Base-by-base conservation (phyloP, 2,113 vertebrate species). In the Lophius piscatorius region DNA sequence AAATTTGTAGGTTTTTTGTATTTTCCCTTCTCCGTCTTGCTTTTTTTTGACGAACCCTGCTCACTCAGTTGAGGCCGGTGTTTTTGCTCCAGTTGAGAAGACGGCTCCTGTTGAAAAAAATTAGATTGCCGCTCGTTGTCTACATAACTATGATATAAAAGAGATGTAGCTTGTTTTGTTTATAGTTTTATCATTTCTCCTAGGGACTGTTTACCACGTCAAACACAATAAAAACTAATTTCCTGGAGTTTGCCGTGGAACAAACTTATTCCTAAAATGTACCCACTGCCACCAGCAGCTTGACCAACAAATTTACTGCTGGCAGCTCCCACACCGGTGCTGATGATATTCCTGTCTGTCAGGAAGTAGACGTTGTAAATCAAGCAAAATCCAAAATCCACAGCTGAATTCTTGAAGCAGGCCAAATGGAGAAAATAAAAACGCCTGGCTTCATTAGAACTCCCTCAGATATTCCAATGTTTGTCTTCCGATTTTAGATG, bases 401-500 rank as follows among this genome's bases (percentile, higher is more conserved):
- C 33, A 49, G 39, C 52, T 50, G 17, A 20, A 14, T 38, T 8
- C 11, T 41, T 42, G 33, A 21, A 57, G n/a, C 34, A 22, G n/a
- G 34, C 20, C 38, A 38, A 16, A 13, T 46, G 16, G 10, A 20
- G 66, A 38, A 47, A 50, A 31, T 42, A 29, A 70, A 63, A n/a
- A 9, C 0, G 13, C 63, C 47, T 66, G 23, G 63, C 40, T 52
- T 17, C 31, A 44, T 36, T 20, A 7, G 29, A 29, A 49, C 68
- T 75, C 41, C 18, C 17, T 1, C 6, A 41, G 34, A 34, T 56
- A 31, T 45, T 51, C 67, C 48, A 59, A 33, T 44, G 73, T 76
- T 76, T 70, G 51, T 34, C 46, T 73, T 1, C 47, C 14, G 16
- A 62, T 63, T 74, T 78, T 48, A 58, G 44, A 38, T 16, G 9